Evolutionary conservation across 2,113 vertebrate species (phyloP).

Genomic region (Ifrita kowaldi): DNA sequence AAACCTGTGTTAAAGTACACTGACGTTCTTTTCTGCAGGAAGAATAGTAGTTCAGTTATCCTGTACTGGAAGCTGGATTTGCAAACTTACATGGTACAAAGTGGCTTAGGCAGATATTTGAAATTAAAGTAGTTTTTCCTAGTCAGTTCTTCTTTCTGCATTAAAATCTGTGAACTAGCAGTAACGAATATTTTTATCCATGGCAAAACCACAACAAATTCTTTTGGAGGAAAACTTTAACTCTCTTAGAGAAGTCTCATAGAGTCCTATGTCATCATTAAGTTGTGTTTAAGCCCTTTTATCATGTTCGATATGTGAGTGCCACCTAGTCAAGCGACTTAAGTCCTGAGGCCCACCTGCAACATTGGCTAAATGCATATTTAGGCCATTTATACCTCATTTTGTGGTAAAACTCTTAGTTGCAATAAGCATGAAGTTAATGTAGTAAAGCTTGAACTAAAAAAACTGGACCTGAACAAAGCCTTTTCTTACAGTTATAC

Average conservation of each 20-base stretch:
- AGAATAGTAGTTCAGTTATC: neutral
- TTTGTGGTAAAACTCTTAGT: neutral
- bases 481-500: neutral
- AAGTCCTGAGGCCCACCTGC: neutral
- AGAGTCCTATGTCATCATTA: neutral
- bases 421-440: neutral
- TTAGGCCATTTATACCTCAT: neutral
- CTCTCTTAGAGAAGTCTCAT: neutral
- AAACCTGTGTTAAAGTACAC: neutral
- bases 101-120: neutral
- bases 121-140: slow-evolving; percentile 5
- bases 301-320: neutral
- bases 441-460: neutral
- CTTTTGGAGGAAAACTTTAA: neutral
- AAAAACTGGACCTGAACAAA: neutral
- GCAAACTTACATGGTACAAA: neutral
- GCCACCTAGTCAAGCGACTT: neutral
- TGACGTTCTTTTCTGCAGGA: neutral
- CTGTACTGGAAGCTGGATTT: neutral
- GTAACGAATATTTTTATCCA: neutral
- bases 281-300: neutral
- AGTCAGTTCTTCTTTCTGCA: neutral
- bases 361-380: neutral
- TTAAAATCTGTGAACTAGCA: neutral
- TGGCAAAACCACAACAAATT: neutral